These are phyloP conservation scores for Laothoe populi DNA, from an alignment of 2,888 invertebrate species.

Conservation along the genomic window DNA sequence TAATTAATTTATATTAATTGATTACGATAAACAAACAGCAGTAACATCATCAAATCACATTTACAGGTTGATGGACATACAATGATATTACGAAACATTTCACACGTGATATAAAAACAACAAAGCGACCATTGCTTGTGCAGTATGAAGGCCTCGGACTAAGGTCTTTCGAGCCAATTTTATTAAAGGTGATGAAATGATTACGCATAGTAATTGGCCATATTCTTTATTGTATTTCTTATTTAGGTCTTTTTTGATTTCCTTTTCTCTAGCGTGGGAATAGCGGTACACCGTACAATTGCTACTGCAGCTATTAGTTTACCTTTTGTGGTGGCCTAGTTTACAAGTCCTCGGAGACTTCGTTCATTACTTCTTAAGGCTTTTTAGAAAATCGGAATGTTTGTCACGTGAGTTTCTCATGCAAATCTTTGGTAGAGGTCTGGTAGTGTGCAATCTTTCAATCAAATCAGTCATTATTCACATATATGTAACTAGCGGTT, in stretches of 20 bases:
- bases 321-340: constrained; percentile 36
- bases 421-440: neutral
- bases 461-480: neutral
- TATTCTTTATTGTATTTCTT: constrained; percentile 46
- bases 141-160: constrained; percentile 52
- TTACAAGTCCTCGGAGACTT: constrained; percentile 32
- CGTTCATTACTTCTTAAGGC: constrained; percentile 19
- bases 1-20: too few species aligned
- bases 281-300: constrained; percentile 37
- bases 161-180: constrained; percentile 54
- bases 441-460: neutral
- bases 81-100: constrained; percentile 54
- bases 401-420: constrained; percentile 28
- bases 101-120: constrained; percentile 57
- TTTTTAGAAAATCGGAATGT: constrained; percentile 1
- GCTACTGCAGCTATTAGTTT: constrained; percentile 16
- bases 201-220: constrained; percentile 52
- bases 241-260: constrained; percentile 42
- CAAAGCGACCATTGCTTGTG: constrained; percentile 59
- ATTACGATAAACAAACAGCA: constrained; percentile 2
- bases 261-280: constrained; percentile 48
- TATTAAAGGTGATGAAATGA: constrained; percentile 57
- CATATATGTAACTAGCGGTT: too few species aligned
- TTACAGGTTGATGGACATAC: constrained; percentile 47
- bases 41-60: constrained; percentile 33